phyloP scores from a whole-genome alignment of 1,140 invertebrate species.

The Eurosta solidaginis region DNA sequence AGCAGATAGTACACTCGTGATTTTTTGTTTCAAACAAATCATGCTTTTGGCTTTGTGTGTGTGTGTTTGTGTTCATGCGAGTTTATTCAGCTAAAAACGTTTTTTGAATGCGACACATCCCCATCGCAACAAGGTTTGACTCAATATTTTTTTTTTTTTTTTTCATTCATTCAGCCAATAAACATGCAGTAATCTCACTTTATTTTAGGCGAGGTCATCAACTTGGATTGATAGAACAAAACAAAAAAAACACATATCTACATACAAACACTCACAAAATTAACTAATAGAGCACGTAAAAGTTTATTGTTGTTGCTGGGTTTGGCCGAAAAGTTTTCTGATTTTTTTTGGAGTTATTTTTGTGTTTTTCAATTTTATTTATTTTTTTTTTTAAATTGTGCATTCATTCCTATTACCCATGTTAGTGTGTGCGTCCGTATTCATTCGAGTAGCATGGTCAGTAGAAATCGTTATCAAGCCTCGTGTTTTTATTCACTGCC shows the following conservation, averaged over 20 bases:
- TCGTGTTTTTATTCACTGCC: too few species aligned
- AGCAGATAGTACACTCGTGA: too few species aligned
- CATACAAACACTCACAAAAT: background rate
- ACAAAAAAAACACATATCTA: background rate
- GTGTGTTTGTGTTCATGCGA: background rate
- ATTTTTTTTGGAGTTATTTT: background rate
- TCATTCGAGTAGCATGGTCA: too few species aligned
- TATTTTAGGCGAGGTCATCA: constrained; percentile 18
- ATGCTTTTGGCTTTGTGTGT: background rate
- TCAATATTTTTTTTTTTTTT: background rate
- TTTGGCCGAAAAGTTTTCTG: background rate
- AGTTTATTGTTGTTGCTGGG: background rate
- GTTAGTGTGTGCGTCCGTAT: too few species aligned
- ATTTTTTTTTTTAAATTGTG: too few species aligned
- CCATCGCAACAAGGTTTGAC: background rate
- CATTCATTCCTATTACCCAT: too few species aligned
- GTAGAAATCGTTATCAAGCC: too few species aligned
- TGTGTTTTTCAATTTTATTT: too few species aligned
- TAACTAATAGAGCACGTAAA: background rate
- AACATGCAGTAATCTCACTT: constrained; percentile 13
- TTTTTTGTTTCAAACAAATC: background rate
- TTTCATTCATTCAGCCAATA: background rate
- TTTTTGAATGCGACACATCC: background rate
- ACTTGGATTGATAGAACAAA: constrained; percentile 23
- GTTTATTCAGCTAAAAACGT: background rate